These are phyloP conservation scores for Elgaria multicarinata DNA, from an alignment of 2,113 vertebrate species.

Conservation along the genomic window DNA sequence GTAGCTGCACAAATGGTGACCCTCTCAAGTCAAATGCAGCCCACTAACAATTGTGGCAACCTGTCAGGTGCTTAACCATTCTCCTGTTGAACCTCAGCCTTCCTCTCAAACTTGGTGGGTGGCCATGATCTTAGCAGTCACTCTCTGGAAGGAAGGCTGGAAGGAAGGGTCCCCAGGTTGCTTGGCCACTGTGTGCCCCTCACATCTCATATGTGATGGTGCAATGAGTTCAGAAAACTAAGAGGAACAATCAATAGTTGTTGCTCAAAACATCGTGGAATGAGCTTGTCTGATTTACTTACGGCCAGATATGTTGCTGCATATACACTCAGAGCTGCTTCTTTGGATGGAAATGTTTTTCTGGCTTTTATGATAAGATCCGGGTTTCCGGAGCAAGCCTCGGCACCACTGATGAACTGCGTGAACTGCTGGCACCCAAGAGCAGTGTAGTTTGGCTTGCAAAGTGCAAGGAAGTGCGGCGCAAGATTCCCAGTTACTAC, in stretches of 20 bases:
- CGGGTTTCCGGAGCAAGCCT: constrained; percentile 94
- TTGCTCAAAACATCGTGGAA: background rate
- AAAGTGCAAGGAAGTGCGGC: constrained; percentile 96
- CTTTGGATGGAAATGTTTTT: constrained; percentile 99
- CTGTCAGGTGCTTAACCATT: background rate
- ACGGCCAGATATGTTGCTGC: constrained; percentile 95
- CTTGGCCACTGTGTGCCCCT: too few species aligned
- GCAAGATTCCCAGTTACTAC: constrained; percentile 97
- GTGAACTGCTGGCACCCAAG: constrained; percentile 94
- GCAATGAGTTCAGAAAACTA: background rate
- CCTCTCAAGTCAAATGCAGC: too few species aligned
- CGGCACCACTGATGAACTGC: constrained; percentile 93
- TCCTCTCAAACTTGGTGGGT: background rate
- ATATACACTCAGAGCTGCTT: constrained; percentile 94
- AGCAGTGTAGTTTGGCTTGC: constrained; percentile 97
- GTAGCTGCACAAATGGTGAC: background rate
- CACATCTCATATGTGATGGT: too few species aligned
- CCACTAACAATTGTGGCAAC: background rate
- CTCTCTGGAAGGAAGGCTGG: background rate
- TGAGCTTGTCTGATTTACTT: constrained; percentile 73
- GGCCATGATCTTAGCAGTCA: background rate
- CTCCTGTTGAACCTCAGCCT: background rate
- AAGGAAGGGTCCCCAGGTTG: background rate
- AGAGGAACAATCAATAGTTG: background rate
- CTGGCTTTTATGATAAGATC: constrained; percentile 92